Percentiles rank a stretch among this genome's conserved stretches.
Conservation (phyloP, 1,140 invertebrate genomes). For the Agraylea sexmaculata region DNA sequence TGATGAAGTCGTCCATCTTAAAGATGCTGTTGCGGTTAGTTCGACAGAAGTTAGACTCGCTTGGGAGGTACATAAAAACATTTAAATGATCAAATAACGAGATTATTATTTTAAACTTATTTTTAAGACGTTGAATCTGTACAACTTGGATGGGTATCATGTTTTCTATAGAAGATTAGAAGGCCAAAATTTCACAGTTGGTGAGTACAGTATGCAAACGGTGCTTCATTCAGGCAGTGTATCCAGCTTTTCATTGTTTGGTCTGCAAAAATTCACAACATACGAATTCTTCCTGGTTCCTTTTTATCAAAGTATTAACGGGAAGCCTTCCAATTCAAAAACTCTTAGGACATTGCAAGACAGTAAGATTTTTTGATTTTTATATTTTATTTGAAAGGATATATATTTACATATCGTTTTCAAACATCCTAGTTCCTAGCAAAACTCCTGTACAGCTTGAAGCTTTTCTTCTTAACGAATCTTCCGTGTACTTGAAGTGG, state of each 20-base stretch:
- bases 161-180: constrained; percentile 53
- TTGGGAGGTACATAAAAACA: constrained; percentile 56
- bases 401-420: no score
- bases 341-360: constrained; percentile 59
- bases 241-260: constrained; percentile 57
- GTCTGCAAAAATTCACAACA: constrained; percentile 54
- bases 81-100: background rate
- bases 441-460: constrained; percentile 68
- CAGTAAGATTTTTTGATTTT: constrained; percentile 40
- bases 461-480: constrained; percentile 64
- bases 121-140: constrained; percentile 47
- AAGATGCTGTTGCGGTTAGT: constrained; percentile 66
- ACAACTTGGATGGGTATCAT: constrained; percentile 64
- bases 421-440: constrained; percentile 60
- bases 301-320: constrained; percentile 66
- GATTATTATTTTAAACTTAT: constrained; percentile 5
- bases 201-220: constrained; percentile 60
- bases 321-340: constrained; percentile 63
- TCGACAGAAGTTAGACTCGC: constrained; percentile 69
- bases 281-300: constrained; percentile 72
- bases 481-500: constrained; percentile 73
- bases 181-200: constrained; percentile 34
- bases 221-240: constrained; percentile 60
- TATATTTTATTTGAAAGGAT: no score
- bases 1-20: constrained; percentile 64